Conservation (phyloP, 2,113 vertebrate species). For the Tragelaphus strepsiceros region DNA sequence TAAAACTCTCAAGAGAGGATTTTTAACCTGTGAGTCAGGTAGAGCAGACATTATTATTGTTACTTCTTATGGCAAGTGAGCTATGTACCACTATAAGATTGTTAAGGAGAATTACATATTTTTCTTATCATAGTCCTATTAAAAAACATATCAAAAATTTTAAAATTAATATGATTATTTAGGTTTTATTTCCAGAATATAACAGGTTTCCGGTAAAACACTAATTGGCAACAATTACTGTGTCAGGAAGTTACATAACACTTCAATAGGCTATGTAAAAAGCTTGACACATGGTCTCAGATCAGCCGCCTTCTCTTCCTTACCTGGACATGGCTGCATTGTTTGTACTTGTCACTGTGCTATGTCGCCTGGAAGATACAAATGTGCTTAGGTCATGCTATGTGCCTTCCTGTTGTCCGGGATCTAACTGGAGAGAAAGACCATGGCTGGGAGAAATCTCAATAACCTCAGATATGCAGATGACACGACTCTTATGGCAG, state of each 20-base stretch:
- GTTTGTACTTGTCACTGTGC: background rate
- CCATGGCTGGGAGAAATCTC: too few relatives aligned
- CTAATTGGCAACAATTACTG: background rate
- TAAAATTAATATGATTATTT: background rate
- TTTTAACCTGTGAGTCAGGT: background rate
- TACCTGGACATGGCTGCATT: background rate
- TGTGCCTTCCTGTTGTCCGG: background rate
- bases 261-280: background rate
- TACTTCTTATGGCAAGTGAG: conserved; percentile 20
- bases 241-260: background rate
- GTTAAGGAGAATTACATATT: background rate
- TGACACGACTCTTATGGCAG: too few relatives aligned
- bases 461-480: too few relatives aligned
- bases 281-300: background rate
- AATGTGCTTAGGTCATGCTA: background rate
- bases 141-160: conserved; percentile 22
- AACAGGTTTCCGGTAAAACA: background rate
- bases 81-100: background rate
- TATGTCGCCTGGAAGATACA: background rate
- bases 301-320: background rate
- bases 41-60: background rate
- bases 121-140: background rate
- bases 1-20: background rate
- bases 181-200: background rate
- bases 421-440: background rate